Evolutionary conservation across 2,888 invertebrate species (phyloP).

Genomic region (Thelaira solivaga): DNA sequence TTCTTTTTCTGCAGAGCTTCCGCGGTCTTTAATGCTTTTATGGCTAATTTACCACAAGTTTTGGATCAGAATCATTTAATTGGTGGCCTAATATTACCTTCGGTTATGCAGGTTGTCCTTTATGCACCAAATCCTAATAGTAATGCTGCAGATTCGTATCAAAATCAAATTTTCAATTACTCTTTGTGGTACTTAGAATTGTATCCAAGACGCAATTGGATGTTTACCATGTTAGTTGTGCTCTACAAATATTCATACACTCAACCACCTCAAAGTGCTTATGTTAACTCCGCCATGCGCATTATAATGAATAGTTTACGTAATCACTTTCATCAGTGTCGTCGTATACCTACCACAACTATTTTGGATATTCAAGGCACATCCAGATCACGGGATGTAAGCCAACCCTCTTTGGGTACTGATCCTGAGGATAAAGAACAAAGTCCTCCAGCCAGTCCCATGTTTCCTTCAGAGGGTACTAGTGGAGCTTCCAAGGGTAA

Average conservation of each 20-base stretch:
- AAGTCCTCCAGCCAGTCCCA: slow-evolving; percentile 81
- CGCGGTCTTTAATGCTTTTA: slow-evolving; percentile 96
- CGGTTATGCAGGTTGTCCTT: slow-evolving; percentile 87
- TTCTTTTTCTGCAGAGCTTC: slow-evolving; percentile 82
- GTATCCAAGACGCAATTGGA: slow-evolving; percentile 92
- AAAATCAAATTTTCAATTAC: slow-evolving; percentile 81
- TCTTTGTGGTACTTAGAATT: slow-evolving; percentile 93
- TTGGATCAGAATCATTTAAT: slow-evolving; percentile 97
- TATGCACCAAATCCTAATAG: slow-evolving; percentile 89
- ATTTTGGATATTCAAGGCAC: slow-evolving; percentile 82
- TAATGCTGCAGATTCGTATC: slow-evolving; percentile 79
- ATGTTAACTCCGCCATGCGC: slow-evolving; percentile 88
- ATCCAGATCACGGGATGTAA: slow-evolving; percentile 80
- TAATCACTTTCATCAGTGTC: slow-evolving; percentile 88
- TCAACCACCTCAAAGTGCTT: slow-evolving; percentile 82
- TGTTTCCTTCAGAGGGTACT: slow-evolving; percentile 80
- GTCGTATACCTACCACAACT: slow-evolving; percentile 88
- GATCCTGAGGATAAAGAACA: slow-evolving; percentile 80
- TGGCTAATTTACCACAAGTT: slow-evolving; percentile 94
- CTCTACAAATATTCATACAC: slow-evolving; percentile 95
- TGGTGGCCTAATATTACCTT: slow-evolving; percentile 91
- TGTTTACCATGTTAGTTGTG: slow-evolving; percentile 93
- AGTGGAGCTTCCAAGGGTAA: slow-evolving; percentile 77
- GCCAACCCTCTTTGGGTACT: slow-evolving; percentile 86
- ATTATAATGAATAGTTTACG: slow-evolving; percentile 92